A percentile compares a stretch with the other conserved stretches of the same genome.
Evolutionary conservation across 2,113 vertebrate genomes (phyloP).

Genomic region (Edolisoma coerulescens): DNA sequence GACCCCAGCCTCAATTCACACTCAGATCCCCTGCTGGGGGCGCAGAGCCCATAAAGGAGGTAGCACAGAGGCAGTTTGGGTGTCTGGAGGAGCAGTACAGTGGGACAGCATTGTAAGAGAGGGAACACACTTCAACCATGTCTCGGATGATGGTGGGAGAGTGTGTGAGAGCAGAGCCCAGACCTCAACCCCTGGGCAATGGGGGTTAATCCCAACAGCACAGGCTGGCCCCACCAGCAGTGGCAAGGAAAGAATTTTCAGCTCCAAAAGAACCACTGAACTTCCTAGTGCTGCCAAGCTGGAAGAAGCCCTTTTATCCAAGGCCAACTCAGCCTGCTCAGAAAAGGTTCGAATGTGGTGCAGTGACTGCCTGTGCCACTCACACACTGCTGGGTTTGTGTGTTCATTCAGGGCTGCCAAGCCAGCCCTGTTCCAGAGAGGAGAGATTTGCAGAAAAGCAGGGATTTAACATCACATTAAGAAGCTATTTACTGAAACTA

Average conservation of each 20-base stretch:
- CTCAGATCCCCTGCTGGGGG: background rate
- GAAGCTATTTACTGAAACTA: conserved; percentile 17
- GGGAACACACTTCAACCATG: background rate
- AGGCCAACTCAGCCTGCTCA: background rate
- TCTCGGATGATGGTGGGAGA: background rate
- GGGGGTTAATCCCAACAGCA: background rate
- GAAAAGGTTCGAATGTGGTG: background rate
- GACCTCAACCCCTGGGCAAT: background rate
- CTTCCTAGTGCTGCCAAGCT: rapidly evolving
- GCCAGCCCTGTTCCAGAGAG: background rate
- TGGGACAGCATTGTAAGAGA: background rate
- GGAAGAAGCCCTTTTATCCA: background rate
- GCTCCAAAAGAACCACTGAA: background rate
- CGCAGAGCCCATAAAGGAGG: background rate
- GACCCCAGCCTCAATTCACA: background rate
- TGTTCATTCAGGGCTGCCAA: background rate
- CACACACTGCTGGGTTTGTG: rapidly evolving
- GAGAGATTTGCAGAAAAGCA: background rate
- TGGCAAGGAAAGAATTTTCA: background rate
- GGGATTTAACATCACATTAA: conserved; percentile 35
- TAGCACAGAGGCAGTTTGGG: background rate
- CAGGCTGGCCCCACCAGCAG: background rate
- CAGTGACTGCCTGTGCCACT: background rate
- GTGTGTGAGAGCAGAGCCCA: rapidly evolving
- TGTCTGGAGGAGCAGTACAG: background rate